Percentiles rank a stretch among this genome's conserved stretches.
Conservation (phyloP, 2,888 invertebrate species). For the Dryocosmus kuriphilus region DNA sequence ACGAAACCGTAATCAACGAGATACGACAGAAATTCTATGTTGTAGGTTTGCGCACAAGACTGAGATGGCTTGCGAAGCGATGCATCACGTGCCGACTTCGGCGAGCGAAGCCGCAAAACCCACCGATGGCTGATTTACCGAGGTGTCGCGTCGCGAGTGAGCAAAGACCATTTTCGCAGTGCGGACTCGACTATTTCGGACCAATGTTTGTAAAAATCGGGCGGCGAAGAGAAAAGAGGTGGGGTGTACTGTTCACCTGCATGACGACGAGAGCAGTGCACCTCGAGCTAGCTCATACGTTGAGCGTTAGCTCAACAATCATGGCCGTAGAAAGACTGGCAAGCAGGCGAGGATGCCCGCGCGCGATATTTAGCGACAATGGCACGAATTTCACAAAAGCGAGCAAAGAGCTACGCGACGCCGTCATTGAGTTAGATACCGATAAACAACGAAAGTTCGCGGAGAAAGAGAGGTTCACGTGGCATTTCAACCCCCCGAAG, state of each 20-base stretch:
- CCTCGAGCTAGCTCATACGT: too few species aligned
- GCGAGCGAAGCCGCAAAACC: constrained; percentile 39
- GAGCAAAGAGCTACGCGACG: too few species aligned
- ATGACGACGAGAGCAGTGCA: too few species aligned
- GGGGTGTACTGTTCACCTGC: too few species aligned
- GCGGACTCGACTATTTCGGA: constrained; percentile 54
- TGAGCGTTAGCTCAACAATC: constrained; percentile 51
- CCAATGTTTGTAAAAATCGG: neutral
- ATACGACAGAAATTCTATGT: constrained; percentile 50
- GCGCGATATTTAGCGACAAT: constrained; percentile 32
- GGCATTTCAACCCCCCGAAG: constrained; percentile 49
- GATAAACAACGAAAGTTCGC: too few species aligned
- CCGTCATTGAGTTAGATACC: too few species aligned
- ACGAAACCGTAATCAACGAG: constrained; percentile 51
- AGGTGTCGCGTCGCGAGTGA: constrained; percentile 42
- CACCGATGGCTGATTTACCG: constrained; percentile 45
- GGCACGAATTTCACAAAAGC: neutral
- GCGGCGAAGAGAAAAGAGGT: constrained; percentile 44
- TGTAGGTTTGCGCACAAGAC: constrained; percentile 22
- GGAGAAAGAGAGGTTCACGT: too few species aligned
- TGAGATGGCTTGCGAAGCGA: constrained; percentile 7
- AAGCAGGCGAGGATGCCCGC: too few species aligned
- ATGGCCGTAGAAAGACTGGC: constrained; percentile 33
- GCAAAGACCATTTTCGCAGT: constrained; percentile 43
- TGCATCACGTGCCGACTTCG: constrained; percentile 29